A percentile compares a stretch with the other conserved stretches of the same genome.
These are phyloP conservation scores for Piscicola geometra DNA, from an alignment of 2,888 invertebrate species.

Conservation along the genomic window DNA sequence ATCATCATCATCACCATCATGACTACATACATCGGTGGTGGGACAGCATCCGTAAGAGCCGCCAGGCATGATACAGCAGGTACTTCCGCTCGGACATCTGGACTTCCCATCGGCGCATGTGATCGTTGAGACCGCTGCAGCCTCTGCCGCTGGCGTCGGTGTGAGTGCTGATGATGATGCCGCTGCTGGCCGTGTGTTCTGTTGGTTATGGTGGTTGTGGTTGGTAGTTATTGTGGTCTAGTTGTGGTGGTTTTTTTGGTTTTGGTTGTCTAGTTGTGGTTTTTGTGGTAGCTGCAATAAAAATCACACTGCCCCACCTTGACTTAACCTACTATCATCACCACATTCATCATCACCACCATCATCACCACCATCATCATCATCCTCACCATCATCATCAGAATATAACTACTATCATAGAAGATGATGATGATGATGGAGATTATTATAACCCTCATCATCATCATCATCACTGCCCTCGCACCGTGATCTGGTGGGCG, in stretches of 20 bases:
- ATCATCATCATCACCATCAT: neutral
- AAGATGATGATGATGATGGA: neutral
- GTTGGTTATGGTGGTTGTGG: too few species aligned
- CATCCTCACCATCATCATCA: too few species aligned
- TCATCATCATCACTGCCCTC: neutral
- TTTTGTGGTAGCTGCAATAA: too few species aligned
- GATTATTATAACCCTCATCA: neutral
- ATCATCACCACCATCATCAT: too few species aligned
- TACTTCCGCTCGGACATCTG: constrained; percentile 2
- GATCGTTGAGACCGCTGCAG: neutral
- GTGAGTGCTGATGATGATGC: neutral
- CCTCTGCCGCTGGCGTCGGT: neutral
- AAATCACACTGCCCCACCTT: too few species aligned
- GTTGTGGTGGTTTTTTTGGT: too few species aligned
- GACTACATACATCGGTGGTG: neutral
- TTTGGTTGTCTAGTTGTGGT: too few species aligned
- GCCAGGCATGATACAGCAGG: constrained; percentile 6
- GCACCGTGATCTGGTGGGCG: neutral
- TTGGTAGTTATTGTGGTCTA: neutral
- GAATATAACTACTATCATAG: neutral
- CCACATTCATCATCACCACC: too few species aligned
- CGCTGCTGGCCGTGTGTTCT: neutral
- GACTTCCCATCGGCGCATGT: neutral
- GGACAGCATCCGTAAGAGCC: constrained; percentile 21
- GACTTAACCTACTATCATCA: too few species aligned